Percentiles rank a stretch among this genome's conserved stretches.
Conservation (phyloP, 2,797 vertebrate genomes). For the Tokudaia muenninki region DNA sequence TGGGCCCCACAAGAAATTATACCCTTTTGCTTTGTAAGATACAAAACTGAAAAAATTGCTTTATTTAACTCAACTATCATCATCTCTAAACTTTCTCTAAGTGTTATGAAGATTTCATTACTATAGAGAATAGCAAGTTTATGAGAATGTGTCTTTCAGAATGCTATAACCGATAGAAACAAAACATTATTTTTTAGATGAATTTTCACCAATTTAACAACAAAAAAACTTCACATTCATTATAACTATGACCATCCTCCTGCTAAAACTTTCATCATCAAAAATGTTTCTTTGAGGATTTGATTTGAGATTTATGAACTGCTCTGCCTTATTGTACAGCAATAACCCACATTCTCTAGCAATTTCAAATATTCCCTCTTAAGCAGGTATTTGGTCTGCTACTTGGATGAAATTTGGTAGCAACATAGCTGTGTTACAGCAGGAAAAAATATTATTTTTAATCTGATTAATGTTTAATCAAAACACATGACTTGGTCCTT, state of each 20-base stretch:
- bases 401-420: constrained; percentile 33
- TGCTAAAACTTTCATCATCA: constrained; percentile 39
- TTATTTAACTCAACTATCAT: constrained; percentile 32
- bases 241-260: background rate
- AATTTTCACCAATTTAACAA: constrained; percentile 40
- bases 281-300: constrained; percentile 59
- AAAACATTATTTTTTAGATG: constrained; percentile 42
- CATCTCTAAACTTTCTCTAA: constrained; percentile 52
- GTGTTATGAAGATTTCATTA: constrained; percentile 33
- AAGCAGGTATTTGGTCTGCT: constrained; percentile 47
- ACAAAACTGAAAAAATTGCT: constrained; percentile 29
- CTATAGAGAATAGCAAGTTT: constrained; percentile 39
- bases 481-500: constrained; percentile 25
- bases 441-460: constrained; percentile 53
- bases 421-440: constrained; percentile 25
- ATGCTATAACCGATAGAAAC: background rate
- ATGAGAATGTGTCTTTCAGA: constrained; percentile 46
- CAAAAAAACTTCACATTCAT: constrained; percentile 23
- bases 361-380: constrained; percentile 43
- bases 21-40: background rate
- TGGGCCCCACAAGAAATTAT: background rate
- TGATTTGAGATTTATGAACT: constrained; percentile 43
- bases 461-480: constrained; percentile 68
- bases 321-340: background rate
- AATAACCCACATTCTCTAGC: background rate